Conservation (phyloP, 2,888 invertebrate genomes). For the Heliconius sara region DNA sequence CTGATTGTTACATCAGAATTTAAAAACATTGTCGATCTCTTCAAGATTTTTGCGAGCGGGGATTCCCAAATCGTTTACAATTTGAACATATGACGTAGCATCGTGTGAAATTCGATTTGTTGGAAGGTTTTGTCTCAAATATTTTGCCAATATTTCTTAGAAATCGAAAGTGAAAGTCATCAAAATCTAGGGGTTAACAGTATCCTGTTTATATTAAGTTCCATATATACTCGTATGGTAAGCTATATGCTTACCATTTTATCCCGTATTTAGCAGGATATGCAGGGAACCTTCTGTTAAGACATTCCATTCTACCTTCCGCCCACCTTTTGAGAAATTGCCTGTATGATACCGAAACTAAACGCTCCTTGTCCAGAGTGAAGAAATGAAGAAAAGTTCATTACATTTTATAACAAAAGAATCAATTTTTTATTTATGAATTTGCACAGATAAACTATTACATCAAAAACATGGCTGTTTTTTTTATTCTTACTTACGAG, state of each 20-base stretch:
- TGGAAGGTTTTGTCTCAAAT: neutral
- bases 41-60: neutral
- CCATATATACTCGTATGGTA: neutral
- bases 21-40: neutral
- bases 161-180: neutral
- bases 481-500: too few species aligned
- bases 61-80: neutral
- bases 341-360: too few species aligned
- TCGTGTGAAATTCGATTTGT: neutral
- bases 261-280: neutral
- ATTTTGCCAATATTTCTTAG: neutral
- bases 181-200: neutral
- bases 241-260: too few species aligned
- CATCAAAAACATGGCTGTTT: too few species aligned
- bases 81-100: constrained; percentile 5
- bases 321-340: too few species aligned
- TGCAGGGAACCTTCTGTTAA: neutral
- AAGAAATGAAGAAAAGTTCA: too few species aligned
- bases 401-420: too few species aligned
- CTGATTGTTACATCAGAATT: too few species aligned
- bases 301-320: neutral
- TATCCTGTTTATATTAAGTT: neutral
- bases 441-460: too few species aligned
- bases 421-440: too few species aligned
- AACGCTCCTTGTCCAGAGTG: too few species aligned